Base-by-base conservation (phyloP, 1,140 invertebrate species). In the Drosophila kepulauana region DNA sequence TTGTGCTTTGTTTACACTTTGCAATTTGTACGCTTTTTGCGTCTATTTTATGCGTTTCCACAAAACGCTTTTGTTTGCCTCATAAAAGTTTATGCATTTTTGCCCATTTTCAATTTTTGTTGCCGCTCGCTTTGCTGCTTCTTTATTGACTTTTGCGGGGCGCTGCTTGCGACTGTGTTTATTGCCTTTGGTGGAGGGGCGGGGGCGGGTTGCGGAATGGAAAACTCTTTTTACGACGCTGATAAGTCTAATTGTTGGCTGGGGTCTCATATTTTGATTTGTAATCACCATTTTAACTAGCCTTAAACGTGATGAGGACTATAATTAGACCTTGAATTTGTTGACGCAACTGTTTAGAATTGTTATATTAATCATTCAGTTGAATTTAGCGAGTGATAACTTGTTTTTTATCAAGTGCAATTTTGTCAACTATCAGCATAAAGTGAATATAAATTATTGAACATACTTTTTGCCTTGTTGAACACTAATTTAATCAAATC, bases 71-170 rank as follows among this genome's bases (percentile, higher is more conserved):
- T 64, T 71, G 54, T 71, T 75, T 65, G 46, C 30, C 43, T 20
- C 48, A 75, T 71, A 72, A 76, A 76, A 72, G 13, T 72, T 64
- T 61, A 71, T 76, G 61, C 54, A 64, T 65, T 75, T 25, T 52
- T 46, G 45, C 4, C 35, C 52, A 64, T 61, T 65, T 71, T 46
- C 3, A 38, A 20, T 58, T 51, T 68, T 35, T 49, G 28, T 56
- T 43, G 57, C 43, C 69, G 51, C 13, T 25, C 57, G 20, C 16
- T 28, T 25, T 63, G 20, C 16, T 28, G 20, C 8, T 46, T 33
- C 28, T 70, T 69, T 57, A 70, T 70, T 62, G 30, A 35, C 38
- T 65, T 20, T 49, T 38, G n/a, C 35, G 45, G 46, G 35, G 13
- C 15, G 54, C n/a, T 15, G 49, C 20, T 28, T 10, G 20, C 2